Percentiles rank a stretch among this genome's conserved stretches.
phyloP scores from a whole-genome alignment of 1,140 invertebrate genomes.

The Apis laboriosa region DNA sequence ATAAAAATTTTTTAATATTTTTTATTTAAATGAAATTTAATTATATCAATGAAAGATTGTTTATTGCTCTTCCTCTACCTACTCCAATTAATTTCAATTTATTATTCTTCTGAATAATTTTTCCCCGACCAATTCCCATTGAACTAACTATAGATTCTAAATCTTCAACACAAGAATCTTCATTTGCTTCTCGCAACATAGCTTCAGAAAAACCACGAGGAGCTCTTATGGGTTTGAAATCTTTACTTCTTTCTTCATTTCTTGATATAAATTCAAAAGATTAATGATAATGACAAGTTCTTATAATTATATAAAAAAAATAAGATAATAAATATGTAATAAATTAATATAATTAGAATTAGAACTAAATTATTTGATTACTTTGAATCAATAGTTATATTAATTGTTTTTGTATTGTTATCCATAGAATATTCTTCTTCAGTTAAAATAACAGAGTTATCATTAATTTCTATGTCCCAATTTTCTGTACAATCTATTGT shows the following conservation, averaged over 20 bases:
- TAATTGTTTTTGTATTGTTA: background rate
- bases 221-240: conserved; percentile 23
- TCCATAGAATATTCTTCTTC: background rate
- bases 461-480: conserved; percentile 53
- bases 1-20: background rate
- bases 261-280: conserved; percentile 51
- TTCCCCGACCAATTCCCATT: conserved; percentile 59
- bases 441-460: background rate
- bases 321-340: background rate
- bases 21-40: background rate
- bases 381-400: background rate
- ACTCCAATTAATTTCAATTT: background rate
- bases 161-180: conserved; percentile 48
- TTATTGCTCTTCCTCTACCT: conserved; percentile 16
- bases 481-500: conserved; percentile 45
- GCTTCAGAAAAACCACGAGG: conserved; percentile 60
- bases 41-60: background rate
- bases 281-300: conserved; percentile 42
- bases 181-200: conserved; percentile 44
- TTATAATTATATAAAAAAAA: conserved; percentile 9
- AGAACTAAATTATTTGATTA: conserved; percentile 2
- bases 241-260: conserved; percentile 19
- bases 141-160: conserved; percentile 53
- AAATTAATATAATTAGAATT: background rate
- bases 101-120: background rate